Evolutionary conservation across 2,113 vertebrate genomes (phyloP).

Genomic region (human (Homo sapiens)): DNA sequence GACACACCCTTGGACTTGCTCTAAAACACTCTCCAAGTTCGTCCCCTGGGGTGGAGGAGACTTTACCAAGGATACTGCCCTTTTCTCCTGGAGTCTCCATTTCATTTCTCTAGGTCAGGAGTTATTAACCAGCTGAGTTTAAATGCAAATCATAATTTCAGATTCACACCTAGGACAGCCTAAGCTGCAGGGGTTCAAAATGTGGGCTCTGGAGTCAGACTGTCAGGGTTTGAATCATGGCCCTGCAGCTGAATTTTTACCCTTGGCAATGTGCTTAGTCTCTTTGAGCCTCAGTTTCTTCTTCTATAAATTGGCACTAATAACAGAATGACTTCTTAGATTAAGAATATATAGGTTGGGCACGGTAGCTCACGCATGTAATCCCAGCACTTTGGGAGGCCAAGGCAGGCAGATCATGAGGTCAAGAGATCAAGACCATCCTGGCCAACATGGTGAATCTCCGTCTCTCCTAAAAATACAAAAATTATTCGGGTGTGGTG

Average conservation of each 20-base stretch:
- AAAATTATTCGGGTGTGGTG: too few species aligned
- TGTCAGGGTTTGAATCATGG: background rate
- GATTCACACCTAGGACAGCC: background rate
- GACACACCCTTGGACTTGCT: slow-evolving; percentile 7
- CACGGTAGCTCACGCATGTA: too few species aligned
- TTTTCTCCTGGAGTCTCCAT: background rate
- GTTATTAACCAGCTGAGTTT: background rate
- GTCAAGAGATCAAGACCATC: too few species aligned
- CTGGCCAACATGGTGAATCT: too few species aligned
- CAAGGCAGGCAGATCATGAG: too few species aligned
- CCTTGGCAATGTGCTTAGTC: background rate
- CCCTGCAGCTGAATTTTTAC: background rate
- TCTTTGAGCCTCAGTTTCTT: slow-evolving; percentile 3
- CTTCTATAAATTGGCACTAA: slow-evolving; percentile 10
- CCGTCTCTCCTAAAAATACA: too few species aligned
- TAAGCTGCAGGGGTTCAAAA: background rate
- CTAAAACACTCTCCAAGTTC: background rate
- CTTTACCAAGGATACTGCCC: background rate
- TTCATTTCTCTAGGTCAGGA: slow-evolving; percentile 13
- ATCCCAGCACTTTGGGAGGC: too few species aligned
- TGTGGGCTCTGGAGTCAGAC: background rate
- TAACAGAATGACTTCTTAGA: slow-evolving; percentile 41
- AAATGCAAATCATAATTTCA: background rate
- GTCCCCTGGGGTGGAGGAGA: background rate
- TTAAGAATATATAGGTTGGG: background rate